Evolutionary conservation across 2,888 invertebrate genomes (phyloP), one percentile per base, ranked within the genome.

Genomic region (Diabrotica balteata): DNA sequence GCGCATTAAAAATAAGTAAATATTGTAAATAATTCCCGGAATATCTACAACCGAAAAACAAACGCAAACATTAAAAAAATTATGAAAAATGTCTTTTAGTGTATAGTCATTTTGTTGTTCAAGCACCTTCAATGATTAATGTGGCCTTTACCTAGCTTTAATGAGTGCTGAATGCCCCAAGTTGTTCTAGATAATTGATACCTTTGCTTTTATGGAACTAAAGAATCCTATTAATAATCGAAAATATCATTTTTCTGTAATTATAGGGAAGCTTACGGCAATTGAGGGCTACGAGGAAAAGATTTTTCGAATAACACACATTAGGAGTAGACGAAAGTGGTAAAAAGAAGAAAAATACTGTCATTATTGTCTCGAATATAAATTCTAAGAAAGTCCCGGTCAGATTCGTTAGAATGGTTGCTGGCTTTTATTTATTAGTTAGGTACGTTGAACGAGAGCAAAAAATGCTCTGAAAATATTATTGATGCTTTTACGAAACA

Each of bases 201-300:
- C 64, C 52, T 64, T 58, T 52, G 10, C 51, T 52, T 64, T 52
- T 53, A 58, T 59, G 49, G 52, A 59, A 64, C 58, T 64, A 52
- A 64, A 64, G 46, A 45, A 64, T 46, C 57, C 64, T 58, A 58
- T 64, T 64, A 64, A 64, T 64, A 64, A 64, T 64, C 64, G 45
- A 64, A 64, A 64, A 64, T 64, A 64, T 64, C 64, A 64, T 64
- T 64, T 64, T 64, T 59, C 46, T 46, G 46, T 64, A 58, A 64
- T 64, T 58, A 64, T 64, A 64, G 43, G 42, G 64, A 47, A 64
- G 17, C 64, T 63, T 63, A 11, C 1, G 58, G 64, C 64, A 64
- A 64, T 64, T 58, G 64, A 22, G 52, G 51, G 32, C 46, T 59
- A 64, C 52, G 43, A 50, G 51, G 57, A 63, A 46, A 63, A 53